Evolutionary conservation across 2,888 invertebrate genomes (phyloP).

Genomic region (Melipona bicolor): DNA sequence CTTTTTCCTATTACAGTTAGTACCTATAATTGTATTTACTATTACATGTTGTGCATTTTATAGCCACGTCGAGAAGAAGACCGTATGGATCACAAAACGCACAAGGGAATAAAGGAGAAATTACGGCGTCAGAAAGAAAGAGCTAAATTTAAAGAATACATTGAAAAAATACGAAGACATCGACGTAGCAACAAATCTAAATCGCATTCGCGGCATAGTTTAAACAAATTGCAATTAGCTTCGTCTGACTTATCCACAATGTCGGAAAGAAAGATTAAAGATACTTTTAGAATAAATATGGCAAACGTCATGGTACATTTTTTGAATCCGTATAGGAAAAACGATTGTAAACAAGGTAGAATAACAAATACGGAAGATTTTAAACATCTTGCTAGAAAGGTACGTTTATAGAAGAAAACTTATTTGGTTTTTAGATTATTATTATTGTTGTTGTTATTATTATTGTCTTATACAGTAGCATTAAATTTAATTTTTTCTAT

Average conservation of each 20-base stretch:
- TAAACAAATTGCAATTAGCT: conserved; percentile 80
- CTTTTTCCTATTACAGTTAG: neutral
- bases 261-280: conserved; percentile 91
- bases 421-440: neutral
- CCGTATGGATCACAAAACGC: conserved; percentile 89
- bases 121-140: conserved; percentile 89
- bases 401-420: conserved; percentile 78
- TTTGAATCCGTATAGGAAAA: conserved; percentile 94
- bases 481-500: conserved; percentile 56
- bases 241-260: conserved; percentile 85
- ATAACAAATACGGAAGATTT: conserved; percentile 96
- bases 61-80: conserved; percentile 94
- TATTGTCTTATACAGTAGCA: neutral
- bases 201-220: conserved; percentile 77
- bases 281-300: conserved; percentile 92
- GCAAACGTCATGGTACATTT: conserved; percentile 93
- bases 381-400: conserved; percentile 97
- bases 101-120: conserved; percentile 92
- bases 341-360: conserved; percentile 92
- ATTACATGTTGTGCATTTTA: conserved; percentile 54
- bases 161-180: conserved; percentile 84
- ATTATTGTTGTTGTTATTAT: neutral
- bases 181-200: conserved; percentile 81
- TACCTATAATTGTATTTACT: neutral
- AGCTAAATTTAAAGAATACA: conserved; percentile 84